phyloP scores from a whole-genome alignment of 2,113 vertebrate species.

The Antigone vipio region DNA sequence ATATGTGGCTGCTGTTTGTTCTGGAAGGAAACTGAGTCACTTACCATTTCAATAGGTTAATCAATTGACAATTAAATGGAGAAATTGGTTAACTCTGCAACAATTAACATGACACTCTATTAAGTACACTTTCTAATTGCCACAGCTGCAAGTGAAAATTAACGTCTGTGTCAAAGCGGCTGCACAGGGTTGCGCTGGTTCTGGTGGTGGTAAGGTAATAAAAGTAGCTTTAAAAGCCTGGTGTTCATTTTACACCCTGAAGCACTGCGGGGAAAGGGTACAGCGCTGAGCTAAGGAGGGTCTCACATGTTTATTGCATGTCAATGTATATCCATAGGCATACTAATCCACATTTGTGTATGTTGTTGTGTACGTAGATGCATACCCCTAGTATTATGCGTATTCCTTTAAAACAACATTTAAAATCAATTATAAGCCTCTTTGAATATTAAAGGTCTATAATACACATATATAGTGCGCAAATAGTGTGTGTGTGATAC shows the following conservation, averaged over 20 bases:
- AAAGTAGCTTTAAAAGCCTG: slow-evolving; percentile 52
- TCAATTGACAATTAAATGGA: slow-evolving; percentile 88
- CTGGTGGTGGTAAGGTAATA: slow-evolving; percentile 36
- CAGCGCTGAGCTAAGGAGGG: neutral
- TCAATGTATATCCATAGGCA: rapidly evolving
- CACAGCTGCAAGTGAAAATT: slow-evolving; percentile 79
- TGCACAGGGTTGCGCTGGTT: slow-evolving; percentile 28
- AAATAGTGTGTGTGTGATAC: neutral
- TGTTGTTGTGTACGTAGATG: rapidly evolving
- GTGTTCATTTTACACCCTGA: slow-evolving; percentile 48
- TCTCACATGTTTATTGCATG: neutral
- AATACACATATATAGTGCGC: rapidly evolving
- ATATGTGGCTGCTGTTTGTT: slow-evolving; percentile 78
- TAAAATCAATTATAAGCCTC: neutral
- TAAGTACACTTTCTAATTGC: slow-evolving; percentile 87
- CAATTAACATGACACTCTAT: slow-evolving; percentile 88
- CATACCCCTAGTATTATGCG: neutral
- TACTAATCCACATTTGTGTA: neutral
- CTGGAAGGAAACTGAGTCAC: slow-evolving; percentile 87
- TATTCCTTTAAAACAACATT: neutral
- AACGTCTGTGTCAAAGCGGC: slow-evolving; percentile 61
- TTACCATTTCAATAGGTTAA: slow-evolving; percentile 92
- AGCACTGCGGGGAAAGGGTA: slow-evolving; percentile 1
- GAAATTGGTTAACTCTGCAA: slow-evolving; percentile 86
- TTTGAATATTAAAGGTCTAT: neutral